Evolutionary conservation across 2,113 vertebrate genomes (phyloP), one percentile per base, ranked within the genome.

Genomic region (Actinemys pallida): DNA sequence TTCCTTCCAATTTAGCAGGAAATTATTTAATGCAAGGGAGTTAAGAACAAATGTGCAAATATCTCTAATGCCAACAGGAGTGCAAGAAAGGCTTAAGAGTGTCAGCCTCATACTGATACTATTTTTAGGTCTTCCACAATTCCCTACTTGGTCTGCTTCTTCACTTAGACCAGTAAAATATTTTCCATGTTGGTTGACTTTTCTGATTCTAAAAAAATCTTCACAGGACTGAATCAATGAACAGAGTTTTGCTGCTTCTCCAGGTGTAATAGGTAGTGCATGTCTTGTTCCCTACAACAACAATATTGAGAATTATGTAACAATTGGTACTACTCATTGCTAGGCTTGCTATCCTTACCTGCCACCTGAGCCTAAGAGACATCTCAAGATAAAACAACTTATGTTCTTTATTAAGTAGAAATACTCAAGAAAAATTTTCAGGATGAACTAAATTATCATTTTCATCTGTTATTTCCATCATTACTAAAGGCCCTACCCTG

Each of bases 101-200:
- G 0, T 1, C 89, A 76, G 49, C 83, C 76, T 91, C 54, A 35
- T 2, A 84, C 20, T 87, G 39, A 19, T 54, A 89, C 53, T 75
- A 4, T 45, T 5, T 85, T 85, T 86, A n/a, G 75, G 81, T 65
- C 86, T 95, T 86, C 86, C 25, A 25, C 52, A 8, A 88, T 62
- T 87, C 94, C 93, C 96, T 90, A 84, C 31, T 79, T 93, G 79
- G 52, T 91, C 52, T 65, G 50, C 27, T 87, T 79, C 92, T 93
- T 93, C 93, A 49, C 82, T 90, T 45, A 75, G 12, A 83, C 52
- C 53, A 49, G 78, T 80, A 81, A 93, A 94, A 84, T 56, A 84
- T 27, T 88, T 82, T 88, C n/a, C 47, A 76, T 59, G 76, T 91
- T 92, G 76, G 29, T 29, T 62, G 49, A 87, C 16, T 89, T 84